Evolutionary conservation across 2,113 vertebrate genomes (phyloP).

Genomic region (Petrocephalus microphthalmus): DNA sequence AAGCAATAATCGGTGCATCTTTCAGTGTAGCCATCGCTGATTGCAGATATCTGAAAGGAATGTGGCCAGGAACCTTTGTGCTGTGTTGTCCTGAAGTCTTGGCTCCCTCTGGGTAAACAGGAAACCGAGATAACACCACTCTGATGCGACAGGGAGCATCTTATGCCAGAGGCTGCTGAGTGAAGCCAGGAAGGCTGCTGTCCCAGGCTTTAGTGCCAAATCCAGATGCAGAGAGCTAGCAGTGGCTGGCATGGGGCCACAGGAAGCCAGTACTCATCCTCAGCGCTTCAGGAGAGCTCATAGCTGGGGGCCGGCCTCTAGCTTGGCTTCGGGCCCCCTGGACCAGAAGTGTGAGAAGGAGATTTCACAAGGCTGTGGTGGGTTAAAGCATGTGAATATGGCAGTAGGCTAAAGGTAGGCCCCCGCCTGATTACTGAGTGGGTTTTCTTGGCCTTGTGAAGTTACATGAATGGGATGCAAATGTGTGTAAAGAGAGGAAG

Average conservation of each 20-base stretch:
- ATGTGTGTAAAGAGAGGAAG: not conserved
- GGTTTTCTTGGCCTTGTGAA: not conserved
- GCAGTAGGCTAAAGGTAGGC: not conserved
- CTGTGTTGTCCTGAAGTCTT: not conserved
- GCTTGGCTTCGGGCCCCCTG: not conserved
- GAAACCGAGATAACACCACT: constrained; percentile 6
- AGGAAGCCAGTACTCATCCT: not conserved
- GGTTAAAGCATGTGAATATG: not conserved
- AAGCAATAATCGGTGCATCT: not conserved
- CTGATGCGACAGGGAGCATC: not conserved
- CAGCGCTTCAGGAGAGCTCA: not conserved
- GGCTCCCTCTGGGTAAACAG: constrained; percentile 15
- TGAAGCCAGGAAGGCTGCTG: not conserved
- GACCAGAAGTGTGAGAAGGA: not conserved
- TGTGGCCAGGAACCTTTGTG: not conserved
- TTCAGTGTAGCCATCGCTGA: not conserved
- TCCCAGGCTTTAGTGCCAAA: not conserved
- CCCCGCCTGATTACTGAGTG: not conserved
- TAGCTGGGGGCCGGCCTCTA: not conserved
- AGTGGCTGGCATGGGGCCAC: not conserved
- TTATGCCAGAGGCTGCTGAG: not conserved
- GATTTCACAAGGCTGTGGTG: not conserved
- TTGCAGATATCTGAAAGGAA: not conserved
- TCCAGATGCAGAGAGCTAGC: not conserved
- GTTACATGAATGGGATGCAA: not conserved